Base-by-base conservation (phyloP, 2,888 invertebrate species). In the Julus scandinavius region DNA sequence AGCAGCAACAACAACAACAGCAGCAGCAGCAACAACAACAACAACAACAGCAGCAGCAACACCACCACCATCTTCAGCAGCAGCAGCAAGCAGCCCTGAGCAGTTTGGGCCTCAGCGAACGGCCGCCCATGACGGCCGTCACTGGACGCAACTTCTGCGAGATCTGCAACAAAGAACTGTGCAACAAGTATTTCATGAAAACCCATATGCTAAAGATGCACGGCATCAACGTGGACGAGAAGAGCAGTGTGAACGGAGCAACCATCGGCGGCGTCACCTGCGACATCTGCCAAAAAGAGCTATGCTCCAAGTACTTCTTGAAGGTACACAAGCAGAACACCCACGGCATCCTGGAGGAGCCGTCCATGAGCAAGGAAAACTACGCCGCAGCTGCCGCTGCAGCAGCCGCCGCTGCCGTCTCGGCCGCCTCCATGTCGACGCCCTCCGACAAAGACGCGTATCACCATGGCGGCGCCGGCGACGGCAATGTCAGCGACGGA, bases 131-230 rank as follows among this genome's bases (percentile, higher is more conserved):
- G 49, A 88, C 89, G 29, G 87, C 86, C 45, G 88, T 90, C 29
- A 90, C 90, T 40, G 91, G 92, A 49, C 91, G 92, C 89, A 97
- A 97, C 91, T 98, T 97, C 92, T 99, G 99, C 92, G 98, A 98
- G 92, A 98, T 99, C 90, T 99, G 99, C 93, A 98, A 99, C 93
- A 99, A 99, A 93, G 98, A 99, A 93, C 93, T 99, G 91, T 99
- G 99, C 94, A 99, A 99, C 94, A 99, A 99, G 93, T 99, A 99
- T 92, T 99, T 99, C 93, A 97, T 99, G 96, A 98, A 99, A 92
- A 99, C 99, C 1, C 99, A 99, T 93, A 99, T 99, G 97, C 96
- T 98, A 92, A 96, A 98, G 92, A 99, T 99, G 97, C 99, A 98
- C 93, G 97, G 97, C 85, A 98, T 98, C 91, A 97, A 97, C 92